phyloP scores from a whole-genome alignment of 1,140 invertebrate species.

The Bombus haemorrhoidalis region DNA sequence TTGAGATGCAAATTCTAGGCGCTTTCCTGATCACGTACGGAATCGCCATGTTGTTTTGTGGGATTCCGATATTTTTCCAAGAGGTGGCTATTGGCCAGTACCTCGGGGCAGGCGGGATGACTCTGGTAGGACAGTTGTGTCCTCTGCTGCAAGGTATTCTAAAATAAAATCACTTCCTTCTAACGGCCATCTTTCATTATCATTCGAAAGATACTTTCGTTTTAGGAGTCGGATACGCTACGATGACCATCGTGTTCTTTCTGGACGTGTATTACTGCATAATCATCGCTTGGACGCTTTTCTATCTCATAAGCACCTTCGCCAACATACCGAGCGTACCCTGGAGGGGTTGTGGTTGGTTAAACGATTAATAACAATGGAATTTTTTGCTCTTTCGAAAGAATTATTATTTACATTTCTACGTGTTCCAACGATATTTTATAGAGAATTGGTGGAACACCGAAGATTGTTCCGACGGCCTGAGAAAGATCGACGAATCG shows the following conservation, averaged over 20 bases:
- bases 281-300: slow-evolving; percentile 86
- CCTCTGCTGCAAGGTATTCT: slow-evolving; percentile 85
- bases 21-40: slow-evolving; percentile 87
- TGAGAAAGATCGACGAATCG: slow-evolving; percentile 33
- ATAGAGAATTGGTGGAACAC: slow-evolving; percentile 85
- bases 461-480: slow-evolving; percentile 77
- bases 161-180: not conserved
- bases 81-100: slow-evolving; percentile 88
- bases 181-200: not conserved
- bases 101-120: slow-evolving; percentile 85
- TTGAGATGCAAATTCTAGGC: slow-evolving; percentile 74
- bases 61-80: slow-evolving; percentile 91
- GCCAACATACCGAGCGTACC: slow-evolving; percentile 81
- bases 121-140: slow-evolving; percentile 84
- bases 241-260: slow-evolving; percentile 87
- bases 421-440: slow-evolving; percentile 39
- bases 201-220: slow-evolving; percentile 36
- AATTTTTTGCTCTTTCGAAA: no score
- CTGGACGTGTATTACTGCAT: slow-evolving; percentile 87
- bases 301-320: slow-evolving; percentile 85
- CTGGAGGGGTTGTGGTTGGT: slow-evolving; percentile 85
- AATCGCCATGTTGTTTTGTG: slow-evolving; percentile 88
- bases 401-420: not conserved
- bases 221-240: slow-evolving; percentile 87
- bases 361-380: not conserved